Evolutionary conservation across 2,797 vertebrate genomes (phyloP), one percentile per base, ranked within the genome.

Genomic region (Synanceia verrucosa): DNA sequence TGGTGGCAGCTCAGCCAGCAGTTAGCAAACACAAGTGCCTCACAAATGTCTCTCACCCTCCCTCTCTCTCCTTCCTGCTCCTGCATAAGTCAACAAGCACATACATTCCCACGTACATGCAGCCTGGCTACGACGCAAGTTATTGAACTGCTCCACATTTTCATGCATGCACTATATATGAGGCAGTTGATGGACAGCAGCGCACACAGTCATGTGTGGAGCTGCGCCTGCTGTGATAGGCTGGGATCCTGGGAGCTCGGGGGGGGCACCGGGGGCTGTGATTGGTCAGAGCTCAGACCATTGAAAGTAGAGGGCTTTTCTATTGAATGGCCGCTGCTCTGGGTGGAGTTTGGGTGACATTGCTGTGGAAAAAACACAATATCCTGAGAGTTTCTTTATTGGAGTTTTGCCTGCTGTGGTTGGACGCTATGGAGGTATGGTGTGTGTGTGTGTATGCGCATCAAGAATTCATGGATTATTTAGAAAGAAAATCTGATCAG

Each of bases 151-250:
- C 93, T 91, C 93, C 95, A 95, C 94, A 93, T 94, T 94, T 95
- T 91, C 94, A 79, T 93, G 93, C 94, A 94, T 95, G 95, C 95
- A 94, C 94, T 97, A 95, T 97, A 97, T 98, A 97, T 95, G 94
- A 96, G 95, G 93, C 91, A 87, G 91, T 94, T 97, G 95, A 97
- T 91, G 92, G 96, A 96, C 96, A 95, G 95, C 93, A 92, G 94
- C 93, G 94, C 94, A 92, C 81, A 93, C 75, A 88, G 94, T 97
- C 96, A 97, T 92, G 95, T 96, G 97, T 91, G 82, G 67, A 19
- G 69, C 56, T 72, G 76, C 81, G 73, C 71, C 76, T 65, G 83
- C 78, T 72, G 83, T 70, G 86, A 97, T 98, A 97, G 94, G 97
- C 88, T 90, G 70, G 43, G 65, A 66, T 64, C 60, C 78, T 60